Base-by-base conservation (phyloP, 2,113 vertebrate species). In the Otocyon megalotis region DNA sequence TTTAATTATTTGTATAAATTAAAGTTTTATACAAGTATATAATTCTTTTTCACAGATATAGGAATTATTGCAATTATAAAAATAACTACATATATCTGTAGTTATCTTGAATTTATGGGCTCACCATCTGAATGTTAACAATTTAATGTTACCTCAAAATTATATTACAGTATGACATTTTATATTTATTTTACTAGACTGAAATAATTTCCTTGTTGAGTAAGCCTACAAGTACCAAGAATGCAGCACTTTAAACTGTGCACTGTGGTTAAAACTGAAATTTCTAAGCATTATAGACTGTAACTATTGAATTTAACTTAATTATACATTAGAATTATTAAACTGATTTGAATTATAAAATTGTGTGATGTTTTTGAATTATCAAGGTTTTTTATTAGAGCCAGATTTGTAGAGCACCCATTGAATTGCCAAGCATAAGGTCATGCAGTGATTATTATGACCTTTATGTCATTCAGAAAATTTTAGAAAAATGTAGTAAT, bases 81-180 rank as follows among this genome's bases (percentile, higher is more conserved):
- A 87, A 12, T 71, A 77, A 92, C 26, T 69, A 30, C 2, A 74
- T 91, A 5, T 63, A 32, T 83, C 1, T 87, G 0, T 82, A 87
- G 24, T 77, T 60, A 43, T 72, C 26, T 94, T 93, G 17, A 56
- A 72, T 43, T 82, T 94, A 92, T 48, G 56, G 12, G 32, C 1
- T 90, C 93, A 69, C 24, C 50, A 58, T 11, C 22, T 93, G 32
- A 88, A 83, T 91, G 85, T 96, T 76, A 26, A 30, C 22, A 54
- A 10, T 84, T 97, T 90, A 89, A 53, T 87, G 62, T 89, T 96
- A 12, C 16, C 30, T 96, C 22, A 86, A 92, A 94, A 89, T 95
- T 88, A 89, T 67, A 43, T 91, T 37, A 50, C 8, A 84, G 4
- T 80, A 76, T 81, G 50, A 67, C 92, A 53, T 65, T 93, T 96